Percentiles rank a stretch among this genome's conserved stretches.
phyloP scores from a whole-genome alignment of 2,113 vertebrate species.

The Beaufortia kweichowensis region DNA sequence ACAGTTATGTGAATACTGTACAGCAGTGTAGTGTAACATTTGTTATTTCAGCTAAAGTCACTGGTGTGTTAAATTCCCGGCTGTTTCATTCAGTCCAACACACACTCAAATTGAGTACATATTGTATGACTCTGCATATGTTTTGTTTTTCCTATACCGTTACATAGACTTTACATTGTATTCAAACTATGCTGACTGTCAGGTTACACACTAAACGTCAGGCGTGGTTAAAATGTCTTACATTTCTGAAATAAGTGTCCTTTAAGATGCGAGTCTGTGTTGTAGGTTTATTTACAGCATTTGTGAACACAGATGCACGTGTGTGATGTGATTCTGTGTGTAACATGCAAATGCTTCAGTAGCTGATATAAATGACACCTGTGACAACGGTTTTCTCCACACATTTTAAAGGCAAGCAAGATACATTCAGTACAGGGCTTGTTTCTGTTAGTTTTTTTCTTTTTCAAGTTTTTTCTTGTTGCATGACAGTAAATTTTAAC shows the following conservation, averaged over 20 bases:
- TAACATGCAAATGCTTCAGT: not conserved
- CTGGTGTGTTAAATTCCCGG: conserved; percentile 3
- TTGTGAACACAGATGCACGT: not conserved
- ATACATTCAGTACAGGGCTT: conserved; percentile 71
- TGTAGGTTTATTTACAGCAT: not conserved
- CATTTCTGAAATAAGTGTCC: too few relatives aligned
- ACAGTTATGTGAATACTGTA: not conserved
- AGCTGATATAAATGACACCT: conserved; percentile 30
- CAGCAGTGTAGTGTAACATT: conserved; percentile 8
- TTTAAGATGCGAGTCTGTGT: not conserved
- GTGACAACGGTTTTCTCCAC: conserved; percentile 53
- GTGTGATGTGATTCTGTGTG: not conserved
- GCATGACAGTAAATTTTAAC: conserved; percentile 74
- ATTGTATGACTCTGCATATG: not conserved
- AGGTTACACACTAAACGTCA: too few relatives aligned
- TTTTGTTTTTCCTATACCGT: not conserved
- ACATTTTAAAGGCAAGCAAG: conserved; percentile 66
- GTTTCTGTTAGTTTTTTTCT: conserved; percentile 52
- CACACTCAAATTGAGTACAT: not conserved
- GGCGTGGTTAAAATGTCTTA: too few relatives aligned
- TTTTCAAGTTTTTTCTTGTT: conserved; percentile 67
- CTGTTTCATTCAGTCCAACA: conserved; percentile 4
- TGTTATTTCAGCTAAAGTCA: conserved; percentile 23
- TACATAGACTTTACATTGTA: not conserved
- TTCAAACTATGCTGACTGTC: too few relatives aligned